These are phyloP conservation scores for Lineus longissimus DNA, from an alignment of 1,140 invertebrate genomes.

Conservation along the genomic window DNA sequence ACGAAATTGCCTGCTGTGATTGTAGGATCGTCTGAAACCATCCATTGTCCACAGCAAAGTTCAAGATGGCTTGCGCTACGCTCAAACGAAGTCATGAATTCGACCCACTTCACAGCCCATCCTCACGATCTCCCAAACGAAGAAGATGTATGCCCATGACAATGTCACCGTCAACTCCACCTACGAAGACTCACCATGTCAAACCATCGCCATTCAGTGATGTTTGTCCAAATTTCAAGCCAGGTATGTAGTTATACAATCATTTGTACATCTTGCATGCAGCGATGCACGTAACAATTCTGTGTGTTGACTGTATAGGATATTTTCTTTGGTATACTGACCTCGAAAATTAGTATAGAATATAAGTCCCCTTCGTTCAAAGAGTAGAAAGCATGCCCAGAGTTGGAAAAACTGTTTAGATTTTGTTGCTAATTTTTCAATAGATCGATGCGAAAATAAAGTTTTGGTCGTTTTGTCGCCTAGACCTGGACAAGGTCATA, in stretches of 20 bases:
- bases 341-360: not conserved
- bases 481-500: too few relatives aligned
- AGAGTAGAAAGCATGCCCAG: not conserved
- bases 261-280: too few relatives aligned
- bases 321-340: not conserved
- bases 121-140: constrained; percentile 76
- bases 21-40: too few relatives aligned
- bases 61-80: constrained; percentile 89
- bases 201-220: constrained; percentile 73
- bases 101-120: constrained; percentile 74
- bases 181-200: constrained; percentile 56
- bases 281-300: too few relatives aligned
- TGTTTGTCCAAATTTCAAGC: constrained; percentile 73
- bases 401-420: not conserved
- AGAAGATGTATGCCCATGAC: constrained; percentile 80
- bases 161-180: constrained; percentile 66
- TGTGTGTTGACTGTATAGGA: too few relatives aligned
- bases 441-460: not conserved
- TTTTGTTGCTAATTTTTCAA: not conserved
- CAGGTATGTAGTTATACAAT: too few relatives aligned
- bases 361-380: not conserved
- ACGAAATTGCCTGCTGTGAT: too few relatives aligned
- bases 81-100: constrained; percentile 89
- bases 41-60: too few relatives aligned
- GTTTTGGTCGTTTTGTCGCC: too few relatives aligned